Percentiles rank a stretch among this genome's conserved stretches.
Evolutionary conservation across 2,888 invertebrate species (phyloP).

Genomic region (Ypsolopha scabrella): DNA sequence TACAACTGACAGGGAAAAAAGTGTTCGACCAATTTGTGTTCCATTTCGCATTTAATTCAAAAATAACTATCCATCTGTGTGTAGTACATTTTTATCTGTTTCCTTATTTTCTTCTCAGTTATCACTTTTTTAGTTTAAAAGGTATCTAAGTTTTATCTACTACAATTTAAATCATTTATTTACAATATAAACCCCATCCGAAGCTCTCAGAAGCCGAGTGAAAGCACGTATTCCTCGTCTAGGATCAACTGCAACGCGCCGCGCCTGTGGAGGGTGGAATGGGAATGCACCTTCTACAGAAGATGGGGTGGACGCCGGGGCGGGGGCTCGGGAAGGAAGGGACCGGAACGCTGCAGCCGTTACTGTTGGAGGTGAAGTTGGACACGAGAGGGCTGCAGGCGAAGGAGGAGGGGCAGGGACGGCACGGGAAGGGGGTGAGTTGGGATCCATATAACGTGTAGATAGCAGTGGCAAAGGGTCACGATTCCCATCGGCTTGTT

Average conservation of each 20-base stretch:
- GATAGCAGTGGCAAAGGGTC: too few species aligned
- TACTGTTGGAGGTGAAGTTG: conserved; percentile 94
- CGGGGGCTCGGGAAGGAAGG: conserved; percentile 97
- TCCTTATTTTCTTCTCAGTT: too few species aligned
- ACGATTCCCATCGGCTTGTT: too few species aligned
- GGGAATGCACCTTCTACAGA: conserved; percentile 96
- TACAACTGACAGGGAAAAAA: conserved; percentile 8
- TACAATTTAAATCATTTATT: too few species aligned
- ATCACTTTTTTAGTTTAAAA: too few species aligned
- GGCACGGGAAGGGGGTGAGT: conserved; percentile 33
- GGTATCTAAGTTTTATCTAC: too few species aligned
- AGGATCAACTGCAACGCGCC: conserved; percentile 93
- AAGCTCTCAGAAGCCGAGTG: not conserved
- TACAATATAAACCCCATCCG: conserved; percentile 8
- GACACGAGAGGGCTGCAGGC: conserved; percentile 92
- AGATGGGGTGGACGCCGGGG: conserved; percentile 99
- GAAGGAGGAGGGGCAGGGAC: conserved; percentile 71
- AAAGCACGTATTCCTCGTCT: conserved; percentile 21
- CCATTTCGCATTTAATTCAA: too few species aligned
- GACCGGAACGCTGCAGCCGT: conserved; percentile 89
- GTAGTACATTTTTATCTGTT: too few species aligned
- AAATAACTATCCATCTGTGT: too few species aligned
- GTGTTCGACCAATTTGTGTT: too few species aligned
- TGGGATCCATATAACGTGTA: too few species aligned
- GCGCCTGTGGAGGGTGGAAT: conserved; percentile 93